Evolutionary conservation across 2,888 invertebrate species (phyloP).

Genomic region (Eristalinus aeneus): DNA sequence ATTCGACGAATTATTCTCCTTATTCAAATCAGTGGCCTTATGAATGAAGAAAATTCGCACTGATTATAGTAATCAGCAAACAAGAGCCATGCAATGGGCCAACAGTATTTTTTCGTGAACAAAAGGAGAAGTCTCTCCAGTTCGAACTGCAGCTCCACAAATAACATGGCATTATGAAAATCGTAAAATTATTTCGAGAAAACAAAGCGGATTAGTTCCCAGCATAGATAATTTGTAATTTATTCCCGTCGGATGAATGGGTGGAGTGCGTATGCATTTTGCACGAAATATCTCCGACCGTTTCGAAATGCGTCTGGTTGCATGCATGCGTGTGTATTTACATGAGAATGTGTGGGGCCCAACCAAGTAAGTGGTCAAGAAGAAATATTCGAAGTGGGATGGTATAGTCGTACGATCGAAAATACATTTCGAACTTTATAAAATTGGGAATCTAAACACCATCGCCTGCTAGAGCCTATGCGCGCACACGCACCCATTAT

Average conservation of each 20-base stretch:
- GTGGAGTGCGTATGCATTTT: slow-evolving; percentile 17
- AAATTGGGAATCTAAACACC: slow-evolving; percentile 56
- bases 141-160: slow-evolving; percentile 31
- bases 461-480: slow-evolving; percentile 33
- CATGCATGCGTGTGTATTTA: neutral
- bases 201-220: slow-evolving; percentile 70
- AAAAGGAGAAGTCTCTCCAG: slow-evolving; percentile 53
- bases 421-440: slow-evolving; percentile 58
- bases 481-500: slow-evolving; percentile 39
- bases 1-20: slow-evolving; percentile 67
- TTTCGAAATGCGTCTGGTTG: neutral
- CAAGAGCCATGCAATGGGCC: slow-evolving; percentile 58
- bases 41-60: slow-evolving; percentile 74
- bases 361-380: slow-evolving; percentile 57
- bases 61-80: slow-evolving; percentile 77
- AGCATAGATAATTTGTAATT: slow-evolving; percentile 69
- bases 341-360: slow-evolving; percentile 4
- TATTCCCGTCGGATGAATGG: slow-evolving; percentile 39
- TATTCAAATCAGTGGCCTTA: slow-evolving; percentile 71
- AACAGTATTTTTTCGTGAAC: slow-evolving; percentile 38
- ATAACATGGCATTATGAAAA: slow-evolving; percentile 68
- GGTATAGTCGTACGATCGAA: slow-evolving; percentile 48
- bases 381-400: slow-evolving; percentile 20
- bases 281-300: neutral
- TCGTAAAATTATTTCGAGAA: slow-evolving; percentile 69